Conservation (phyloP, 1,140 invertebrate species). For the Colletes latitarsis region DNA sequence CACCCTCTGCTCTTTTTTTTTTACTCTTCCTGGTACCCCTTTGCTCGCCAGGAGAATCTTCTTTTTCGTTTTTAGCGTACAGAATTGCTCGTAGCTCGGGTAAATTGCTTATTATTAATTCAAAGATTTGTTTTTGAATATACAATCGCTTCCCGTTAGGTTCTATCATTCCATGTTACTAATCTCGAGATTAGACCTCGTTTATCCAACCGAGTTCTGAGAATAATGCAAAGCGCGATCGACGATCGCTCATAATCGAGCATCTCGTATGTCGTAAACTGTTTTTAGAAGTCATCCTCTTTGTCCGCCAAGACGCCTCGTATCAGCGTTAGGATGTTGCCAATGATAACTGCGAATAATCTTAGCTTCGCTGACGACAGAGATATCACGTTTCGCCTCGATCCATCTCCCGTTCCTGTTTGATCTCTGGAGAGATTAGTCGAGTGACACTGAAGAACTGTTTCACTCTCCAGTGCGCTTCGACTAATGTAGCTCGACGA, state of each 20-base stretch:
- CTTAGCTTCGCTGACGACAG: constrained; percentile 30
- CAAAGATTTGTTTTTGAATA: no score
- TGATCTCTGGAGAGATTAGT: constrained; percentile 54
- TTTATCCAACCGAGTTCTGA: neutral
- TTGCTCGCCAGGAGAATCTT: neutral
- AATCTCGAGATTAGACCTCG: neutral
- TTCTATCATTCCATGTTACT: no score
- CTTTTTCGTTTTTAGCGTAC: neutral
- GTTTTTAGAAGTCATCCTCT: constrained; percentile 1
- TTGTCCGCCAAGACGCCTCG: neutral
- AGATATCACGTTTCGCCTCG: constrained; percentile 48
- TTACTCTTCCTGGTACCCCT: neutral
- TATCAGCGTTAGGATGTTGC: constrained; percentile 3
- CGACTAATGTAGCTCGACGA: constrained; percentile 48
- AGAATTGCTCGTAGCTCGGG: neutral
- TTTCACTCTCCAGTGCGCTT: constrained; percentile 55
- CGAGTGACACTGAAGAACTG: constrained; percentile 63
- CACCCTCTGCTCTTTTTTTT: neutral
- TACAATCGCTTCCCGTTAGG: no score
- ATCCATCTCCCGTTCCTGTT: constrained; percentile 53
- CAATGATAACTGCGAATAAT: constrained; percentile 53
- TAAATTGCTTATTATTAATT: neutral
- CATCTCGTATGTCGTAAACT: constrained; percentile 13
- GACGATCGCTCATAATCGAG: neutral
- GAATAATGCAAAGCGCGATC: neutral